Conservation (phyloP, 2,888 invertebrate genomes). For the Beris morrisii region DNA sequence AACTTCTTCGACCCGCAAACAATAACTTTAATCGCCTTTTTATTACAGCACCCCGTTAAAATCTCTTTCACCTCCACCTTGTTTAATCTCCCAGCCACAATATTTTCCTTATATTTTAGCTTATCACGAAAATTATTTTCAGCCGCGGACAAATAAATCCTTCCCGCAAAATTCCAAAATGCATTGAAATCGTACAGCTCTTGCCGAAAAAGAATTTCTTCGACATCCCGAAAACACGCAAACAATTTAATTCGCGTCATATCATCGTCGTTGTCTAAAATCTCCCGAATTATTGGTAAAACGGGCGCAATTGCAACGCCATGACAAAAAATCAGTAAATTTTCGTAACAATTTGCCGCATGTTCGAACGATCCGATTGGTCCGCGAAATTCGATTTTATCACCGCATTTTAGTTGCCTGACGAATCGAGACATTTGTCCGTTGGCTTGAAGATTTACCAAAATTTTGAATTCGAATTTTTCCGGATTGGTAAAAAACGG, state of each 20-base stretch:
- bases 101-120: constrained; percentile 48
- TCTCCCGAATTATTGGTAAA: constrained; percentile 62
- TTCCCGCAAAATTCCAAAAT: constrained; percentile 76
- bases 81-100: constrained; percentile 36
- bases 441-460: constrained; percentile 63
- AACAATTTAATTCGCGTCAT: constrained; percentile 65
- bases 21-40: constrained; percentile 35
- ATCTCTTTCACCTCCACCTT: constrained; percentile 31
- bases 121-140: constrained; percentile 43
- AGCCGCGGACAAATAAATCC: constrained; percentile 61
- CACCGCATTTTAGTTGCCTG: constrained; percentile 56
- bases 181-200: constrained; percentile 62
- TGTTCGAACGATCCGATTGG: constrained; percentile 67
- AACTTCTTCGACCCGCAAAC: constrained; percentile 45
- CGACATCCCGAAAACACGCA: constrained; percentile 63
- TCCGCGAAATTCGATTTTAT: constrained; percentile 68
- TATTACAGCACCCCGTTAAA: constrained; percentile 7
- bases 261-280: constrained; percentile 69
- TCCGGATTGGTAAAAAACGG: constrained; percentile 49
- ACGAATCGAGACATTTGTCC: constrained; percentile 65
- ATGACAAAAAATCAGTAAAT: constrained; percentile 63
- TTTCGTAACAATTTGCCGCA: constrained; percentile 54
- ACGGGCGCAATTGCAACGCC: constrained; percentile 78
- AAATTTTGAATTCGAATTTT: constrained; percentile 59
- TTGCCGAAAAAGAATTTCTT: constrained; percentile 64